Conservation (phyloP, 2,113 vertebrate genomes). For the Diphyllodes magnificus region DNA sequence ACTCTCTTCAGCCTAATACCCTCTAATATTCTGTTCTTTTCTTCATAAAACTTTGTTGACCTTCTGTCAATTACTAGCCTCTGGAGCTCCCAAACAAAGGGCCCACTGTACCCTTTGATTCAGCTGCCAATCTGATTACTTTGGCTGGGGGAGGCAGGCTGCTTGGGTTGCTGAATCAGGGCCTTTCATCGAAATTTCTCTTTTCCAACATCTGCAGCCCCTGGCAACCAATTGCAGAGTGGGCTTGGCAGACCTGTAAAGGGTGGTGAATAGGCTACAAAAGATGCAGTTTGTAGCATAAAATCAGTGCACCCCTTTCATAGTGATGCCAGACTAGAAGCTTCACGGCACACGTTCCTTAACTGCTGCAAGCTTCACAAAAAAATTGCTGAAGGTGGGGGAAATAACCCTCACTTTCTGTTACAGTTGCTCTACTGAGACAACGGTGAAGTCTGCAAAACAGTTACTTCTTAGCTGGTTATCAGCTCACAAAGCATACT, state of each 20-base stretch:
- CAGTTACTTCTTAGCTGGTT: neutral
- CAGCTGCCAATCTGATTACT: conserved; percentile 77
- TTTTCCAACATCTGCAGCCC: conserved; percentile 62
- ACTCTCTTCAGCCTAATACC: conserved; percentile 33
- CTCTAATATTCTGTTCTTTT: conserved; percentile 56
- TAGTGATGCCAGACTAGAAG: neutral
- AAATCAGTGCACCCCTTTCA: conserved; percentile 2
- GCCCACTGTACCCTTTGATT: conserved; percentile 68
- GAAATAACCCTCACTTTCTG: neutral
- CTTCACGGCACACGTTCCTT: neutral
- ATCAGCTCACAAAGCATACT: neutral
- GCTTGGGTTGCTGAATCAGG: conserved; percentile 70
- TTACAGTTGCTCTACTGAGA: neutral
- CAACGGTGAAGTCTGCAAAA: neutral
- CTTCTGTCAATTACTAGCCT: conserved; percentile 57
- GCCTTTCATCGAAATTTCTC: conserved; percentile 72
- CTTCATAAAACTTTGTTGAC: conserved; percentile 64
- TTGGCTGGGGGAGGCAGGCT: conserved; percentile 65
- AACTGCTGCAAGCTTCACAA: neutral
- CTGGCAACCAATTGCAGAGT: conserved; percentile 55
- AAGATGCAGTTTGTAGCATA: conserved; percentile 25
- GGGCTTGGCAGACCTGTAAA: conserved; percentile 52
- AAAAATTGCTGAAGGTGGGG: neutral
- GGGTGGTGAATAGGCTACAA: conserved; percentile 40
- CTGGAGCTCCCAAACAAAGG: conserved; percentile 68